phyloP scores from a whole-genome alignment of 2,888 invertebrate species.

The Apamea sordens region DNA sequence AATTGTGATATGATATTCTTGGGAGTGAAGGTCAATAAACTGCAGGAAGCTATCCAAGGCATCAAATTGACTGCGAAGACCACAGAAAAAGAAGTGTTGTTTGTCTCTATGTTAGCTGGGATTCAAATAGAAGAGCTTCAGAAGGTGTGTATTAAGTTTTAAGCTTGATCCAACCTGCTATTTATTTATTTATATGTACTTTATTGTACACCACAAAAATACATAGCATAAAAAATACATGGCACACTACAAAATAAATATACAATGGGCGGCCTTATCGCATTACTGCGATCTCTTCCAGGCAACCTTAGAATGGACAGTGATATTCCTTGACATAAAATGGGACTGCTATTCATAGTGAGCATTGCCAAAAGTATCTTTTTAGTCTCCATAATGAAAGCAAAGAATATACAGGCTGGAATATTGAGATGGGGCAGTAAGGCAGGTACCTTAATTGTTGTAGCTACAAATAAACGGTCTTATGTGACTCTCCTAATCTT shows the following conservation, averaged over 20 bases:
- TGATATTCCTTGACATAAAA: too few species aligned
- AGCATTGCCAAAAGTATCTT: background rate
- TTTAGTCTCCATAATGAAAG: background rate
- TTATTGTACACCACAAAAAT: too few species aligned
- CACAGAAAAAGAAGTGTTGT: slow-evolving; percentile 87
- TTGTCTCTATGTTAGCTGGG: slow-evolving; percentile 96
- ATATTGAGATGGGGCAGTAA: background rate
- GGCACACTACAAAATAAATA: too few species aligned
- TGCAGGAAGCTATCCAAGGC: slow-evolving; percentile 86
- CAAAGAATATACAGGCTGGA: background rate
- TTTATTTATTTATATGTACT: too few species aligned
- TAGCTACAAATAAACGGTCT: background rate
- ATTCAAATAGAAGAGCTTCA: slow-evolving; percentile 91
- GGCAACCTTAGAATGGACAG: too few species aligned
- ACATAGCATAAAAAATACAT: too few species aligned
- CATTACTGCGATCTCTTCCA: too few species aligned
- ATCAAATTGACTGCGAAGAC: slow-evolving; percentile 77
- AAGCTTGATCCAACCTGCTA: background rate
- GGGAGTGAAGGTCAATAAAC: slow-evolving; percentile 96
- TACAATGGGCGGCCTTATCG: too few species aligned
- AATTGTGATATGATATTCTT: slow-evolving; percentile 95
- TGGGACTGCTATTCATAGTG: background rate
- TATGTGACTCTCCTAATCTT: background rate
- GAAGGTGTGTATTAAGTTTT: slow-evolving; percentile 79
- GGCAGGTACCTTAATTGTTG: background rate